Conservation (phyloP, 1,140 invertebrate genomes). For the Aphaenogaster floridana region DNA sequence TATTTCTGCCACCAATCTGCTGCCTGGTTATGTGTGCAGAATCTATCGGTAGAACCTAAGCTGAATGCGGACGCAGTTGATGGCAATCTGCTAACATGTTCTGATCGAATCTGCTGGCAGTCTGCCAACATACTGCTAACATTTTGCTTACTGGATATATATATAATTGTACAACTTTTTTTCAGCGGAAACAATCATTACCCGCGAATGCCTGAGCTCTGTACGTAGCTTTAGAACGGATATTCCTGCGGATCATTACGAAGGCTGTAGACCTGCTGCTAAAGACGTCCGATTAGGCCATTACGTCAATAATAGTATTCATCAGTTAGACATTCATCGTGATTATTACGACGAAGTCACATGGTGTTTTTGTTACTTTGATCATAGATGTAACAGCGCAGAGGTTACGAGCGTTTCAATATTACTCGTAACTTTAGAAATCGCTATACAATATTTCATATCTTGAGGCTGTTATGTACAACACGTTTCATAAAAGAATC, state of each 20-base stretch:
- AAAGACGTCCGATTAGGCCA: conserved; percentile 93
- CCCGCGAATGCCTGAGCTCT: conserved; percentile 94
- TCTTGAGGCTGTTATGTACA: not conserved
- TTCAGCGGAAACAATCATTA: conserved; percentile 93
- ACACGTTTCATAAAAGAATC: not conserved
- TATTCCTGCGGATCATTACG: conserved; percentile 96
- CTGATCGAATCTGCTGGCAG: not conserved
- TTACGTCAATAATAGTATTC: conserved; percentile 95
- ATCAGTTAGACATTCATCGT: conserved; percentile 94
- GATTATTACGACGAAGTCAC: conserved; percentile 94
- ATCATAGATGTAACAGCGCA: conserved; percentile 93
- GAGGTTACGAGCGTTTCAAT: conserved; percentile 72
- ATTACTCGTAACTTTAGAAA: conserved; percentile 63
- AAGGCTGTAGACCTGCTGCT: conserved; percentile 94
- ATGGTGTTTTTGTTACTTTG: conserved; percentile 97
- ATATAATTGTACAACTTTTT: not conserved
- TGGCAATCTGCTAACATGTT: too few relatives aligned
- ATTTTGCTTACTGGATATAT: not conserved
- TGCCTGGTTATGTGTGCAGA: too few relatives aligned
- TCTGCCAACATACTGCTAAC: not conserved
- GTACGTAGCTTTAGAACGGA: conserved; percentile 92
- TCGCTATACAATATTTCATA: conserved; percentile 67
- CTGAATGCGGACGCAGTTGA: too few relatives aligned
- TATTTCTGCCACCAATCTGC: too few relatives aligned
- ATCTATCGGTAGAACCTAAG: too few relatives aligned